Conservation (phyloP, 2,797 vertebrate species). For the Ataeniobius toweri region DNA sequence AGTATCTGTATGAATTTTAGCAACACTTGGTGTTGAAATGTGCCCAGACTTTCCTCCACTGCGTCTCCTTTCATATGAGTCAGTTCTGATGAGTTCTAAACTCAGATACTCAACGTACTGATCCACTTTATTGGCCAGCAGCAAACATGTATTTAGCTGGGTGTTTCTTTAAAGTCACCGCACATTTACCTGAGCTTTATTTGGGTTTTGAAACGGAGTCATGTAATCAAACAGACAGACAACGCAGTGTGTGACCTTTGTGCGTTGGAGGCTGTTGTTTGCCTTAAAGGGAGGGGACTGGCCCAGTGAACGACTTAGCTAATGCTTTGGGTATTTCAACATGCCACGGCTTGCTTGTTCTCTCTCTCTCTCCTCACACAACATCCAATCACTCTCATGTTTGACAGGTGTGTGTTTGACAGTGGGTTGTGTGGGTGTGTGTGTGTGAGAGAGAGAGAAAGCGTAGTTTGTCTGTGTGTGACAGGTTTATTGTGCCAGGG, state of each 20-base stretch:
- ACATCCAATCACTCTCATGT: conserved; percentile 47
- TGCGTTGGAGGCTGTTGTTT: conserved; percentile 63
- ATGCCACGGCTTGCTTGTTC: conserved; percentile 63
- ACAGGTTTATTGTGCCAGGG: conserved; percentile 77
- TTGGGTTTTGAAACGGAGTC: conserved; percentile 47
- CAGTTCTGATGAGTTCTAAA: neutral
- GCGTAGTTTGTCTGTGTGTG: conserved; percentile 67
- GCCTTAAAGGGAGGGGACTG: conserved; percentile 60
- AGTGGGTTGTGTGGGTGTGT: conserved; percentile 8
- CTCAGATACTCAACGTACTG: neutral
- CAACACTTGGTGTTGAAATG: neutral
- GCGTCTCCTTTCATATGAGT: neutral
- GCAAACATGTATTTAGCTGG: neutral
- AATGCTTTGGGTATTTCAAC: conserved; percentile 73
- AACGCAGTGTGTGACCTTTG: conserved; percentile 63
- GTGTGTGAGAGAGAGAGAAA: neutral
- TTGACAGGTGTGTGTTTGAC: conserved; percentile 57
- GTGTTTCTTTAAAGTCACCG: conserved; percentile 8
- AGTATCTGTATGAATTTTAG: neutral
- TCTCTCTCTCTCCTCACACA: conserved; percentile 27
- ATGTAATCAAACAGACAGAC: conserved; percentile 26
- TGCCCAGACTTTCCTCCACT: neutral
- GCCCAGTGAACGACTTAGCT: conserved; percentile 59
- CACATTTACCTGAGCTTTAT: conserved; percentile 16
- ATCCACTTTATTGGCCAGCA: neutral